Base-by-base conservation (phyloP, 2,888 invertebrate species). In the Epinotia brunnichana region DNA sequence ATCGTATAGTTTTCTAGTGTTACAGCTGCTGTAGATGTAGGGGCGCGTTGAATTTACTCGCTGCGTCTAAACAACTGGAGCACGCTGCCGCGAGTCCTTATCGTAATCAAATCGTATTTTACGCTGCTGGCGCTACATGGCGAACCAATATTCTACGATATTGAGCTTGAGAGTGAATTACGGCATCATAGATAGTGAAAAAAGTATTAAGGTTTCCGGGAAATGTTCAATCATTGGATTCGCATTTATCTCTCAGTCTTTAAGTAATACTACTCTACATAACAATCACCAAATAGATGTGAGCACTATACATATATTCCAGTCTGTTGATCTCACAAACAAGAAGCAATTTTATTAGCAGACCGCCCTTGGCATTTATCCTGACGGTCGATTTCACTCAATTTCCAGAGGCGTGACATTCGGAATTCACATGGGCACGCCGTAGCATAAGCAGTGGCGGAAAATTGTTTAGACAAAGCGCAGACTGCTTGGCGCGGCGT, bases 401-500 rank as follows among this genome's bases (percentile, higher is more conserved):
- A 54, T 64, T 53, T 39, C n/a, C 41, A 11, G 48, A 60, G 21
- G 60, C 54, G 51, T 67, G n/a, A 41, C 53, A 48, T 64, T 59
- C 17, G 9, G 51, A 64, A 70, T 87, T 87, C 88, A 83, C 85
- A 86, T 85, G 84, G 84, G 86, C 85, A 84, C 17, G 83, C 84
- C 86, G 86, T 87, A 88, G 89, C 88, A 90, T 83, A 83, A 83
- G 85, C 86, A 86, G 80, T 79, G 82, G 87, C 90, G 91, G 89
- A 90, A 92, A 92, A 92, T 92, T 91, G 91, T 85, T 84, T 83
- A 84, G 83, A 86, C 84, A 85, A 79, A 82, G 79, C 77, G 76
- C 79, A 75, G 77, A 80, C 74, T 75, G 77, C 77, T 81, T 75
- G 79, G 76, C 76, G 80, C 75, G 77, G 80, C 76, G 77, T 69